phyloP scores from a whole-genome alignment of 2,113 vertebrate species.

The Oreochromis aureus region DNA sequence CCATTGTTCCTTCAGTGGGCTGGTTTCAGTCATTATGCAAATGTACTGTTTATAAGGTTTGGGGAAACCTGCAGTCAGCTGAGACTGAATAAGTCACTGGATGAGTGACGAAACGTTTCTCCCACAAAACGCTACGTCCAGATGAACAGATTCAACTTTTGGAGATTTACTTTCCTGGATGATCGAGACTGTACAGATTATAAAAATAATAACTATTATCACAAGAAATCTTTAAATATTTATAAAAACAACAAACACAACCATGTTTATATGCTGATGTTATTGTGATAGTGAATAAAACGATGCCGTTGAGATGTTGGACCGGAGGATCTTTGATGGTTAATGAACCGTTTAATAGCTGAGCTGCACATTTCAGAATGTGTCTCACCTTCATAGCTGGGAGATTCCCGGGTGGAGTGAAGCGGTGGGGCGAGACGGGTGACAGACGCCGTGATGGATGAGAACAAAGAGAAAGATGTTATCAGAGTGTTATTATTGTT shows the following conservation, averaged over 20 bases:
- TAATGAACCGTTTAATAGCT: neutral
- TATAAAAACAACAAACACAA: neutral
- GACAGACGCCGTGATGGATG: neutral
- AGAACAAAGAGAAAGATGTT: neutral
- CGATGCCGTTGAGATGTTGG: neutral
- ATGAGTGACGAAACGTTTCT: no score
- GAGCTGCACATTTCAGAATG: neutral
- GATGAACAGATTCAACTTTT: no score
- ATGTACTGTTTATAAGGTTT: no score
- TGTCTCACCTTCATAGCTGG: constrained; percentile 58
- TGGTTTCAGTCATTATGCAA: no score
- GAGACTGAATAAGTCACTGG: no score
- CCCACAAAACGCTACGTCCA: no score
- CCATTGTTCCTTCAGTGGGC: no score
- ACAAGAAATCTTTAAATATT: neutral
- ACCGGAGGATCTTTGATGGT: neutral
- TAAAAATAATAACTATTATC: neutral
- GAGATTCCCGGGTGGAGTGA: neutral
- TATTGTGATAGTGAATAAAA: neutral
- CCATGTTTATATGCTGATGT: neutral
- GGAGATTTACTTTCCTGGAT: no score
- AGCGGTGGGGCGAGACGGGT: rapidly evolving
- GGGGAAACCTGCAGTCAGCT: no score
- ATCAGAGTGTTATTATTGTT: neutral
- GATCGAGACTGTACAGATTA: neutral